Base-by-base conservation (phyloP, 2,888 invertebrate species). In the Watsonalla binaria region DNA sequence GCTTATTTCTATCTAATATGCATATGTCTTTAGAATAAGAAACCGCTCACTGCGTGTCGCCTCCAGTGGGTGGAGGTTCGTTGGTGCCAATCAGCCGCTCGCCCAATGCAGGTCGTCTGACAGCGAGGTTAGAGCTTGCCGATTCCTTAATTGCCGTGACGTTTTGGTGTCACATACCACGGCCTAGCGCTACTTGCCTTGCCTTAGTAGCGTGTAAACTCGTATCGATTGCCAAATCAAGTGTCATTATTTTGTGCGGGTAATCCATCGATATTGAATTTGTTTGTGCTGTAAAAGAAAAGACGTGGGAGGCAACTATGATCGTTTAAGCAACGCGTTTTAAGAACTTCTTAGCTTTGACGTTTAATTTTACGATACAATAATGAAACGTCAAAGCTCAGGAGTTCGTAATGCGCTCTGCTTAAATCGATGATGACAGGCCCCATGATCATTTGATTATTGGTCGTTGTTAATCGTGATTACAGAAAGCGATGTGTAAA, bases 71-170 rank as follows among this genome's bases (percentile, higher is more conserved):
- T 51, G 65, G 57, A 39, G 52, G 42, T 61, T 56, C 39, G 51
- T 57, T 51, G 51, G 69, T 78, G 86, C 84, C 90, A 90, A 90
- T 90, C 90, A 90, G 78, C 77, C 76, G 82, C 79, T 78, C 76
- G 77, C 79, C 84, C 82, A 78, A 82, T 82, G 81, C 86, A 82
- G 77, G 80, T 72, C 68, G 73, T 76, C 80, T 84, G 86, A 84
- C 87, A 84, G 82, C 78, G 86, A 84, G 89, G 89, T 88, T 88
- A 89, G 78, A 83, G 83, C 89, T 89, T 90, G 89, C 89, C 86
- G 90, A 89, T 90, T 90, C 90, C 90, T 89, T 90, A 90, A 90
- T 90, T 90, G 90, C 88, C 82, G 81, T 88, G 90, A 90, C 90
- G 90, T 90, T 89, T 89, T 87, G 90, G 89, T 90, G 90, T 86